A percentile compares a stretch with the other conserved stretches of the same genome.
Conservation (phyloP, 1,140 invertebrate genomes). For the Pseudomyrmex gracilis region DNA sequence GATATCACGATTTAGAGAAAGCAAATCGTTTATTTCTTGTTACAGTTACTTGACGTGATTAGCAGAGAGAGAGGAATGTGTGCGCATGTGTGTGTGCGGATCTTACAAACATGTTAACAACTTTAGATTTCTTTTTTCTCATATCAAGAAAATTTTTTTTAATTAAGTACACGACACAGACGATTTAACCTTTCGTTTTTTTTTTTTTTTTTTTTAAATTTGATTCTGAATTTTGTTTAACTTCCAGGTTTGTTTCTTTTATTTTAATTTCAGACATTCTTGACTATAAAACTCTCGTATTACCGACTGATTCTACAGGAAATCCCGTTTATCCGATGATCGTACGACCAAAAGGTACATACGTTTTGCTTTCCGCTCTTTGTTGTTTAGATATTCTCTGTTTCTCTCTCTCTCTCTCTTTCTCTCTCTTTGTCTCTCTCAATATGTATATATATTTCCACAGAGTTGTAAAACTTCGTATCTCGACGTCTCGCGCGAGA, state of each 20-base stretch:
- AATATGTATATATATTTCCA: neutral
- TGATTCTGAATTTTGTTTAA: constrained; percentile 2
- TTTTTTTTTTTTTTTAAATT: neutral
- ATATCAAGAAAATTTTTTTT: too few relatives aligned
- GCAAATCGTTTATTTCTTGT: neutral
- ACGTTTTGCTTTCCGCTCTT: neutral
- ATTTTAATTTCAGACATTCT: constrained; percentile 90
- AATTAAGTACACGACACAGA: too few relatives aligned
- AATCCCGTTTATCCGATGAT: constrained; percentile 90
- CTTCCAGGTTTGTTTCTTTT: constrained; percentile 76
- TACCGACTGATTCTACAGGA: constrained; percentile 92
- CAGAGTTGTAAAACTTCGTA: neutral
- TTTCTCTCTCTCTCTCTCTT: neutral
- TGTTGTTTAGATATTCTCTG: constrained; percentile 44
- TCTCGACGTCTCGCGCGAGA: neutral
- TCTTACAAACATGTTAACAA: too few relatives aligned
- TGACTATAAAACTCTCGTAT: constrained; percentile 92
- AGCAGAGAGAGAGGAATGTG: neutral
- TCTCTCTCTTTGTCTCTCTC: neutral
- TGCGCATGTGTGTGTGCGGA: too few relatives aligned
- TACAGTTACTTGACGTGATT: constrained; percentile 1
- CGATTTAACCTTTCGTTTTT: too few relatives aligned
- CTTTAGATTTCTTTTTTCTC: too few relatives aligned
- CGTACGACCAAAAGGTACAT: constrained; percentile 90
- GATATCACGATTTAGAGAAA: neutral